Evolutionary conservation across 2,797 vertebrate genomes (phyloP).

Genomic region (Oryzias sinensis): DNA sequence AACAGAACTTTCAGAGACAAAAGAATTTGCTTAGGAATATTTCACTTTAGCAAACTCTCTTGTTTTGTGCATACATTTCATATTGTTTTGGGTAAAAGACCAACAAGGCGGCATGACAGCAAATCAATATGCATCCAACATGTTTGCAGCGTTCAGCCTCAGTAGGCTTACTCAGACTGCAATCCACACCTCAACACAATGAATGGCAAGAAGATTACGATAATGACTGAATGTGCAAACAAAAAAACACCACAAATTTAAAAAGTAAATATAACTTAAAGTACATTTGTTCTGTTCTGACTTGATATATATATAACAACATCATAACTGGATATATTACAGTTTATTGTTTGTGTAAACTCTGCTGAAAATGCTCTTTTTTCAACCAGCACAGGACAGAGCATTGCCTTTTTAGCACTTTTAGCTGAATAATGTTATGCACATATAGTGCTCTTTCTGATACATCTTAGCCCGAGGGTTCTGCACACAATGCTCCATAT

Average conservation of each 20-base stretch:
- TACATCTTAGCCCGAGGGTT: slow-evolving; percentile 29
- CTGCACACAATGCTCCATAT: slow-evolving; percentile 33
- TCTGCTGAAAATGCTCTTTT: slow-evolving; percentile 24
- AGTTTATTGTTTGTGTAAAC: slow-evolving; percentile 18
- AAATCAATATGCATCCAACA: slow-evolving; percentile 42
- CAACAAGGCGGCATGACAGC: slow-evolving; percentile 22
- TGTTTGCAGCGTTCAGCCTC: slow-evolving; percentile 19
- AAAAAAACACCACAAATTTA: not conserved
- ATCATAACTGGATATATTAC: not conserved
- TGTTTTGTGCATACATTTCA: slow-evolving; percentile 7
- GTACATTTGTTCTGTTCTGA: too few species aligned
- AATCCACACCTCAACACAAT: slow-evolving; percentile 3
- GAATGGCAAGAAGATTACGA: not conserved
- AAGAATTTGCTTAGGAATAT: slow-evolving; percentile 16
- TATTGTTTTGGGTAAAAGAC: slow-evolving; percentile 12
- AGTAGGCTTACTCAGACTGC: slow-evolving; percentile 4
- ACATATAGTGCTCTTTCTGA: slow-evolving; percentile 25
- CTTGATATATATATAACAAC: too few species aligned
- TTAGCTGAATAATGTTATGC: slow-evolving; percentile 34
- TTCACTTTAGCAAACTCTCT: slow-evolving; percentile 5
- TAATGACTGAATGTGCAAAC: not conserved
- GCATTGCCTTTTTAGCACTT: slow-evolving; percentile 18
- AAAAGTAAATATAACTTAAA: too few species aligned
- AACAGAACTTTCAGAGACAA: slow-evolving; percentile 7
- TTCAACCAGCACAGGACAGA: slow-evolving; percentile 9